phyloP scores from a whole-genome alignment of 2,888 invertebrate species.

The Zygogramma bicolorata region DNA sequence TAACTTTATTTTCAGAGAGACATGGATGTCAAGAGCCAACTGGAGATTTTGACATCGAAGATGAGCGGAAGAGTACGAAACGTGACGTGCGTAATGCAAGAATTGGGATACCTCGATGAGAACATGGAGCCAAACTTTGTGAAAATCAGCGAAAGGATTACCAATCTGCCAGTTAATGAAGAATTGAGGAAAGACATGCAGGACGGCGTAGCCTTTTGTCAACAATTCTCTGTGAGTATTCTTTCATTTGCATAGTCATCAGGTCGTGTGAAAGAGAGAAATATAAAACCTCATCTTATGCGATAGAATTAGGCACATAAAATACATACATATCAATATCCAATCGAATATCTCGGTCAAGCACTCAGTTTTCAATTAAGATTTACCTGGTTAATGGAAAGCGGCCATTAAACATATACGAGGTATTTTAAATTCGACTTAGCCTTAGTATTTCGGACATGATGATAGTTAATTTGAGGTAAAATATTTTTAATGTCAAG shows the following conservation, averaged over 20 bases:
- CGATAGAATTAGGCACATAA: too few species aligned
- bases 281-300: too few species aligned
- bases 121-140: conserved; percentile 77
- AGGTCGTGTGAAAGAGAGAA: too few species aligned
- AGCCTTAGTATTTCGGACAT: too few species aligned
- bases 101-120: conserved; percentile 76
- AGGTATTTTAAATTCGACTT: too few species aligned
- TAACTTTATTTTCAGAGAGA: conserved; percentile 68
- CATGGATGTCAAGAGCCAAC: conserved; percentile 72
- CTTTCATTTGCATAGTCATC: background rate
- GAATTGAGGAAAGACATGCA: conserved; percentile 76
- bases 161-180: conserved; percentile 72
- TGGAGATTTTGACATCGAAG: conserved; percentile 71
- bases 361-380: too few species aligned
- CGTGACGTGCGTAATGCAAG: conserved; percentile 80
- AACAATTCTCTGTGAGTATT: conserved; percentile 75
- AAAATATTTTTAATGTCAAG: too few species aligned
- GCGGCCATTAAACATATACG: too few species aligned
- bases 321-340: too few species aligned
- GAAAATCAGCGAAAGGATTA: conserved; percentile 74
- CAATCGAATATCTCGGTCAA: too few species aligned
- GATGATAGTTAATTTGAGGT: too few species aligned
- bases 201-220: conserved; percentile 76
- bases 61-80: conserved; percentile 71
- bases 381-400: too few species aligned